phyloP scores from a whole-genome alignment of 2,888 invertebrate genomes.

The Drosophila mulleri region DNA sequence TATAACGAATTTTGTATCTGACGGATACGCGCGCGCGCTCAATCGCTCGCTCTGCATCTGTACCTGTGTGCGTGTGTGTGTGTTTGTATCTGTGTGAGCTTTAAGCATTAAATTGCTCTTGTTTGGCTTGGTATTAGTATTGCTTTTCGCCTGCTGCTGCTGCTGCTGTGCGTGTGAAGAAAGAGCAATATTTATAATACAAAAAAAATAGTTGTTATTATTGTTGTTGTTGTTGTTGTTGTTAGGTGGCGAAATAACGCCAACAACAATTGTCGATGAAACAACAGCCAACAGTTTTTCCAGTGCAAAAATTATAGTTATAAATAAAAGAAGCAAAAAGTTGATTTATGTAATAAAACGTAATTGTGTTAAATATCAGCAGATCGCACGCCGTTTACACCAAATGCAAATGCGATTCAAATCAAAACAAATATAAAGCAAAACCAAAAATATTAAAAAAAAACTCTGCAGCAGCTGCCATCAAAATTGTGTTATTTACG shows the following conservation, averaged over 20 bases:
- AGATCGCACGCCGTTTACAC: conserved; percentile 11
- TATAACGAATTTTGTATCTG: conserved; percentile 55
- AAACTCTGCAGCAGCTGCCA: conserved; percentile 16
- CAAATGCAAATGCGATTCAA: conserved; percentile 65
- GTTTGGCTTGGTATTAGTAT: conserved; percentile 22
- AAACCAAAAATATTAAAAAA: neutral
- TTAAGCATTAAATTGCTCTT: conserved; percentile 19
- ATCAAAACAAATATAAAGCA: conserved; percentile 29
- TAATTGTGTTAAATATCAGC: conserved; percentile 52
- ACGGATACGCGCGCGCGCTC: conserved; percentile 68
- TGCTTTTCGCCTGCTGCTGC: neutral
- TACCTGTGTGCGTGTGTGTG: conserved; percentile 3
- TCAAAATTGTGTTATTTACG: neutral
- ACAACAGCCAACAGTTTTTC: conserved; percentile 63
- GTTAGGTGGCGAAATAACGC: conserved; percentile 63
- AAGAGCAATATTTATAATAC: conserved; percentile 71
- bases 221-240: conserved; percentile 18
- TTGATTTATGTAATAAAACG: conserved; percentile 63
- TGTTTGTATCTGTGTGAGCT: conserved; percentile 26
- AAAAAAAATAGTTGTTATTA: conserved; percentile 1
- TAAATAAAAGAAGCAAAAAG: conserved; percentile 21
- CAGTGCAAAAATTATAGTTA: conserved; percentile 59
- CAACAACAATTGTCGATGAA: conserved; percentile 68
- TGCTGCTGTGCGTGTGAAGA: conserved; percentile 71
- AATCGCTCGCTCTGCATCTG: conserved; percentile 5